Percentiles rank a stretch among this genome's conserved stretches.
These are phyloP conservation scores for Hoplodrina ambigua DNA, from an alignment of 2,888 invertebrate genomes.

Conservation along the genomic window DNA sequence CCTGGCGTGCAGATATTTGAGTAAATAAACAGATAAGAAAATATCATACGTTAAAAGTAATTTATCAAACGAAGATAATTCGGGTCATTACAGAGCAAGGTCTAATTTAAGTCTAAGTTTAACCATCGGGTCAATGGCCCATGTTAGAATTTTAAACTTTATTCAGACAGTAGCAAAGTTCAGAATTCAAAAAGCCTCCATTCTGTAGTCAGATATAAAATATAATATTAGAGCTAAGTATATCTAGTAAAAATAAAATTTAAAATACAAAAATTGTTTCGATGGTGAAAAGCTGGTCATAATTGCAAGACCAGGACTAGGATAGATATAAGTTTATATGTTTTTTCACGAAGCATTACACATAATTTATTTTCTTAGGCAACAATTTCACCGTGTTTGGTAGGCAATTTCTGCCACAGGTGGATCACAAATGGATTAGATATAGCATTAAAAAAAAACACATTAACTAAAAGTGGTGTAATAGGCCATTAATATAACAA, in stretches of 20 bases:
- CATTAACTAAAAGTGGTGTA: neutral
- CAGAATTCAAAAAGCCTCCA: neutral
- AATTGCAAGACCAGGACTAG: too few species aligned
- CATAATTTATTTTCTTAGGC: neutral
- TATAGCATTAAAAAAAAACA: neutral
- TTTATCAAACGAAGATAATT: slow-evolving; percentile 17
- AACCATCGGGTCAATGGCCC: too few species aligned
- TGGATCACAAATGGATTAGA: neutral
- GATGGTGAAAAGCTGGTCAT: neutral
- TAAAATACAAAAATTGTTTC: neutral
- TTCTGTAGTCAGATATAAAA: neutral
- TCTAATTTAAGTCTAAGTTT: too few species aligned
- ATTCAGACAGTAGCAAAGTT: neutral
- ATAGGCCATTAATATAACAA: neutral
- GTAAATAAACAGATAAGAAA: slow-evolving; percentile 12
- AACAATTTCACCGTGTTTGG: too few species aligned
- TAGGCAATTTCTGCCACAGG: neutral
- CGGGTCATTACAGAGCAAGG: too few species aligned
- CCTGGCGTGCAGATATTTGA: slow-evolving; percentile 41
- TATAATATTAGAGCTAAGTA: too few species aligned
- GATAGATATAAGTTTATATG: neutral
- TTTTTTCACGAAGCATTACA: neutral
- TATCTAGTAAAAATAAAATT: too few species aligned
- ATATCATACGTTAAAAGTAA: neutral
- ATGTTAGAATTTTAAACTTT: neutral